phyloP scores from a whole-genome alignment of 2,113 vertebrate species.

The Cephalopterus ornatus region DNA sequence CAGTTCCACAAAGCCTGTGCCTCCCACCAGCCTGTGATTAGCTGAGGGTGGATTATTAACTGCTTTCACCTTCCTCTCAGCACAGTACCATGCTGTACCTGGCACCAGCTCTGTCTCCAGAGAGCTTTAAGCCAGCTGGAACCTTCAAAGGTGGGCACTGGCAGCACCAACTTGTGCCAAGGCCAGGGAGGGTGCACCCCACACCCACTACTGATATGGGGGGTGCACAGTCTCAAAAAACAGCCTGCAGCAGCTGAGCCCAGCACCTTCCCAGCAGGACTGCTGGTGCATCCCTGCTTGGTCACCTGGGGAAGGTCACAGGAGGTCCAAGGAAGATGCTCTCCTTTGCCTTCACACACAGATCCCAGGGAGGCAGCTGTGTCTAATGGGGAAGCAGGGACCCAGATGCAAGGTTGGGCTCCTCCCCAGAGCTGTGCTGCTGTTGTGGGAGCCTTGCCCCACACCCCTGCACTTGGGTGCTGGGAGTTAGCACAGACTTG shows the following conservation, averaged over 20 bases:
- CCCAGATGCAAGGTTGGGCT: neutral
- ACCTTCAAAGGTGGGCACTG: neutral
- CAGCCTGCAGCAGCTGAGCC: neutral
- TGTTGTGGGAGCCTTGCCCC: neutral
- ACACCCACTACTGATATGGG: fast-evolving
- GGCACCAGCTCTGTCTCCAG: neutral
- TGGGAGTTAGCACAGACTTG: neutral
- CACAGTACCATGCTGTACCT: neutral
- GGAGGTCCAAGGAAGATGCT: neutral
- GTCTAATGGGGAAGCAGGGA: neutral
- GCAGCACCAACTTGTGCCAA: neutral
- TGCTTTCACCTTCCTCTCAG: neutral
- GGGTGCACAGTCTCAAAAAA: neutral
- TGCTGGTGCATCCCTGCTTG: neutral
- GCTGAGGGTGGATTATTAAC: slow-evolving; percentile 1
- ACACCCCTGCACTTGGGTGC: too few relatives aligned
- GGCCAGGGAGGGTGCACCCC: fast-evolving
- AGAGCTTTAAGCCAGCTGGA: neutral
- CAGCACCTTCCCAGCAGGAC: neutral
- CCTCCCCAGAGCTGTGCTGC: neutral
- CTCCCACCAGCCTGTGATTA: neutral
- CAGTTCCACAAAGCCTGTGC: neutral
- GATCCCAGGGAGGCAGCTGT: neutral
- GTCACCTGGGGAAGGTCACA: neutral
- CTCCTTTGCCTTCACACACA: neutral